These are phyloP conservation scores for Piscicola geometra DNA, from an alignment of 2,888 invertebrate genomes.

Conservation along the genomic window DNA sequence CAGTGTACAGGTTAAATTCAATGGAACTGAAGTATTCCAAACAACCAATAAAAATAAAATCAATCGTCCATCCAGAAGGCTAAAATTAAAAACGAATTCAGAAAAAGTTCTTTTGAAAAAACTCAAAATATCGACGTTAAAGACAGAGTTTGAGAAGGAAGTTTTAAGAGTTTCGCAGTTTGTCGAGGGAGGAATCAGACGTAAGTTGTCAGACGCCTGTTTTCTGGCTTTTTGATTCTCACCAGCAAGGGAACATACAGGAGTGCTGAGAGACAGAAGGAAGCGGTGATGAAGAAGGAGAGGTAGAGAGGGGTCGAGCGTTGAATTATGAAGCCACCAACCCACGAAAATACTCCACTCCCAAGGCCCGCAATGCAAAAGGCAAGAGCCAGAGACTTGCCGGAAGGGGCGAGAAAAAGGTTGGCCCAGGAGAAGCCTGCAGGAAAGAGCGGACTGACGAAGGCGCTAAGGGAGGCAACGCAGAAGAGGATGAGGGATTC, in stretches of 20 bases:
- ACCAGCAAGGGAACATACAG: conserved; percentile 30
- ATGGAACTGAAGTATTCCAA: too few relatives aligned
- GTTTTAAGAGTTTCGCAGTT: background rate
- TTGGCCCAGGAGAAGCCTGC: conserved; percentile 28
- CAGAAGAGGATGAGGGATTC: conserved; percentile 27
- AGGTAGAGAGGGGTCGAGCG: background rate
- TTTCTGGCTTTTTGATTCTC: conserved; percentile 15
- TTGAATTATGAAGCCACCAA: conserved; percentile 13
- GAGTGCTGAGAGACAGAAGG: conserved; percentile 21
- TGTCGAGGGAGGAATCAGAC: background rate
- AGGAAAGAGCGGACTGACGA: conserved; percentile 30
- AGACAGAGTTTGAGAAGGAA: background rate
- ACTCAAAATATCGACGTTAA: background rate
- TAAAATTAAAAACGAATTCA: too few relatives aligned
- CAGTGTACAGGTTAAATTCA: too few relatives aligned
- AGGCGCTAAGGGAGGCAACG: conserved; percentile 20
- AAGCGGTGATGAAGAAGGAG: conserved; percentile 28
- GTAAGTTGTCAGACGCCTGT: background rate
- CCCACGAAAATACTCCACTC: conserved; percentile 17
- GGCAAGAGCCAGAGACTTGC: conserved; percentile 20
- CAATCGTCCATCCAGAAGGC: too few relatives aligned
- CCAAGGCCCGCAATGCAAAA: conserved; percentile 25
- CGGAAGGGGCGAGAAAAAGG: background rate
- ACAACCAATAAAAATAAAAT: too few relatives aligned
- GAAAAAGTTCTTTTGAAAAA: background rate